phyloP scores from a whole-genome alignment of 2,113 vertebrate species.

The Halcyon malimbica region DNA sequence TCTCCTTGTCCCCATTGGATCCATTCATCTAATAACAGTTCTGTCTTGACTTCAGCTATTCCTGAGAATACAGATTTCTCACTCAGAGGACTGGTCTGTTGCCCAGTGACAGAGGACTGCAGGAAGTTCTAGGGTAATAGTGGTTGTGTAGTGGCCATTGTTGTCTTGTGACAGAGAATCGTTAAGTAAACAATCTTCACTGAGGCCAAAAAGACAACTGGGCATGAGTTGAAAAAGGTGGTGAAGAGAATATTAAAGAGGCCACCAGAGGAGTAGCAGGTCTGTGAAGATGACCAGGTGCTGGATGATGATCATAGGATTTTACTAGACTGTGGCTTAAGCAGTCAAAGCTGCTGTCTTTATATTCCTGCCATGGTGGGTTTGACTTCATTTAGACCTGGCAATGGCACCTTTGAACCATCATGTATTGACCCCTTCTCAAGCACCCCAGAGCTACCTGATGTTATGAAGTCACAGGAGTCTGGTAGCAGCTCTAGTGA shows the following conservation, averaged over 20 bases:
- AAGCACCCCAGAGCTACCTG: background rate
- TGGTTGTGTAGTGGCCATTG: background rate
- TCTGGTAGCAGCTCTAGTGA: background rate
- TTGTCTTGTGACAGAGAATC: background rate
- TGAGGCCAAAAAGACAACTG: background rate
- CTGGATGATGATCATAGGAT: background rate
- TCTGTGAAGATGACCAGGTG: background rate
- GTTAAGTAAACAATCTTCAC: background rate
- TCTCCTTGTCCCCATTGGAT: background rate
- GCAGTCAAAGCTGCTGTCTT: background rate
- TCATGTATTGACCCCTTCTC: background rate
- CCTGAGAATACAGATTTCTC: background rate
- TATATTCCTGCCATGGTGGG: background rate
- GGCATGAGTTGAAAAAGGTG: background rate
- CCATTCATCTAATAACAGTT: background rate
- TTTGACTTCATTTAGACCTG: background rate
- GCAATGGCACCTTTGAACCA: background rate
- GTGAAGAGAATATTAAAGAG: background rate
- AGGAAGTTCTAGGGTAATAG: background rate
- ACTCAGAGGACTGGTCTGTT: background rate
- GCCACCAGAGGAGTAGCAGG: rapidly evolving
- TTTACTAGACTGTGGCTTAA: background rate
- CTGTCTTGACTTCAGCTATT: background rate
- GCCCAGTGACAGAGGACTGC: background rate
- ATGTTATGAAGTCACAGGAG: background rate